These are phyloP conservation scores for Schizaphis graminum DNA, from an alignment of 2,888 invertebrate genomes.

Conservation along the genomic window DNA sequence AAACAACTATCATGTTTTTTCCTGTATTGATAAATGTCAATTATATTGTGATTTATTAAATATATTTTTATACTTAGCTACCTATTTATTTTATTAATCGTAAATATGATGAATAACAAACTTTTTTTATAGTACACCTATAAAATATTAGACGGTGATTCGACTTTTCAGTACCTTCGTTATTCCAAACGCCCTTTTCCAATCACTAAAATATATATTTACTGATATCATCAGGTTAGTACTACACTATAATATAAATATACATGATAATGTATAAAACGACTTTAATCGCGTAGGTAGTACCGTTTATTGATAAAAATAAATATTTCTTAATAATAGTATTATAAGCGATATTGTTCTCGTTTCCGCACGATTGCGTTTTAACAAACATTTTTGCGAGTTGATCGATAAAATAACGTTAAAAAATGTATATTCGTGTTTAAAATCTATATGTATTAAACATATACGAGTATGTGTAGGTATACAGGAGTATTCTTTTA, in stretches of 20 bases:
- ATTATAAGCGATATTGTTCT: constrained; percentile 14
- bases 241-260: not conserved
- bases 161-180: too few relatives aligned
- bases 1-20: too few relatives aligned
- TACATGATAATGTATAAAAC: not conserved
- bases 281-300: not conserved
- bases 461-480: not conserved
- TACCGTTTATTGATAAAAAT: constrained; percentile 1
- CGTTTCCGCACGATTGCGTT: constrained; percentile 6
- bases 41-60: too few relatives aligned
- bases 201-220: not conserved
- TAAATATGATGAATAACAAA: too few relatives aligned
- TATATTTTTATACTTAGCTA: too few relatives aligned
- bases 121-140: too few relatives aligned
- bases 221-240: not conserved
- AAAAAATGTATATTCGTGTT: constrained; percentile 2
- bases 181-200: not conserved
- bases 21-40: too few relatives aligned
- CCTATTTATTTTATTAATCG: too few relatives aligned
- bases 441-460: not conserved
- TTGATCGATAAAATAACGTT: constrained; percentile 6
- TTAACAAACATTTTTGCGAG: constrained; percentile 1
- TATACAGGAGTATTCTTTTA: not conserved
- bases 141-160: too few relatives aligned
- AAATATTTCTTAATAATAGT: constrained; percentile 5